Evolutionary conservation across 2,113 vertebrate genomes (phyloP), one percentile per base, ranked within the genome.

Genomic region (Jaculus jaculus): DNA sequence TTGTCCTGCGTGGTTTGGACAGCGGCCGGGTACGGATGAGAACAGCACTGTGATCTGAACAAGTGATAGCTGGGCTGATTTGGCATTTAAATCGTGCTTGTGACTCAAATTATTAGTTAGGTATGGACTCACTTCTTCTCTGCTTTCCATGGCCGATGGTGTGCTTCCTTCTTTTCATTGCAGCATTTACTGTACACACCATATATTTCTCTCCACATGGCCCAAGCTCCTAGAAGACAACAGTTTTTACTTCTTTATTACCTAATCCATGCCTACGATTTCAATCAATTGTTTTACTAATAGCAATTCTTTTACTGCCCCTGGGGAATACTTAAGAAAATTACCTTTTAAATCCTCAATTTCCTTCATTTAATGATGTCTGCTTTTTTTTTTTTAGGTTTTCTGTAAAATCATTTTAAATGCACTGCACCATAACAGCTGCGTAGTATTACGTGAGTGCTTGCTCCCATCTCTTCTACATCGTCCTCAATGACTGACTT

Each of bases 401-500:
- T 93, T 96, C 72, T 79, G 21, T 92, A 90, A 83, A 91, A 94
- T 87, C 90, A 92, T 87, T 79, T 92, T 30, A 69, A 95, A 75
- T 92, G 26, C n/a, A 12, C 82, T 71, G 24, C 10, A 65, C 7
- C 51, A 11, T 83, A 54, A 65, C n/a, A 90, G 12, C 13, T 30
- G 42, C 17, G 32, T 72, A 73, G 77, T 75, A 63, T 65, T 77
- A 32, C 5, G 2, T 60, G 58, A 66, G 17, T 54, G 12, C 74
- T 58, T 84, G 8, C 71, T 82, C 8, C 7, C 6, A 30, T 61
- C 26, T 94, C 39, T 89, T 87, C 39, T 68, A 54, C 51, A 58
- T n/a, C 87, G 8, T 7, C 77, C 79, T 84, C 71, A 93, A 42
- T 93, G 89, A 91, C 73, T 78, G 66, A 72, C 60, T 82, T 74